Evolutionary conservation across 2,113 vertebrate species (phyloP), one percentile per base, ranked within the genome.

Genomic region (Myotis davidii): DNA sequence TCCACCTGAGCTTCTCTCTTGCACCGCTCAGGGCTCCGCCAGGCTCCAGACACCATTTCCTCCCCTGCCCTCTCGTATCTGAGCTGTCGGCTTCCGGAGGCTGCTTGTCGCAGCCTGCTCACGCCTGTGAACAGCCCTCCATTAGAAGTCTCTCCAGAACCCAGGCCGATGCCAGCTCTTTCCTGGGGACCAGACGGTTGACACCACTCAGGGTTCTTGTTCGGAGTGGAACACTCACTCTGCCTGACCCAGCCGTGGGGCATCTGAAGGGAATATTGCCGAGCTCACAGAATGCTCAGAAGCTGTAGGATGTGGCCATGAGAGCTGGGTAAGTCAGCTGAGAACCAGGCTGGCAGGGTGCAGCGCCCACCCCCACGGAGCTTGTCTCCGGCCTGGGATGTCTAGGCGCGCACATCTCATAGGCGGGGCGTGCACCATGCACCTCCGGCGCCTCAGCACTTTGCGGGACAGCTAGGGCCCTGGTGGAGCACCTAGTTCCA

Each of bases 1-100:
- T 10, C 13, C 0, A 0, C 13, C 16, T 12, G 21, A 4, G 18
- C 37, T 1, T 0, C 23, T 48, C 23, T 85, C 39, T 20, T 21
- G 32, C 0, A 0, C 0, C 34, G 18, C 9, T 32, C 0, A 0
- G 61, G 9, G 25, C 64, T 48, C 39, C 0, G 0, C 52, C 5
- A 5, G n/a, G 10, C 70, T 54, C 70, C 0, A 3, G 70, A 16
- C 0, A 10, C 34, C 1, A 0, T 9, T 6, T n/a, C 20, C 8
- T 9, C 11, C 21, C 34, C 2, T 0, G 11, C 5, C 64, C 32
- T 29, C 39, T 20, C 29, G 0, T 2, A 18, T 16, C 45, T 6
- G 1, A 8, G 17, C 4, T 23, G 45, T 52, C 27, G 34, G 11
- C 73, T 29, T 21, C 82, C 10, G 0, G 45, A 13, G 9, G 9